These are phyloP conservation scores for Drosophila varians DNA, from an alignment of 1,140 invertebrate genomes.

Conservation along the genomic window DNA sequence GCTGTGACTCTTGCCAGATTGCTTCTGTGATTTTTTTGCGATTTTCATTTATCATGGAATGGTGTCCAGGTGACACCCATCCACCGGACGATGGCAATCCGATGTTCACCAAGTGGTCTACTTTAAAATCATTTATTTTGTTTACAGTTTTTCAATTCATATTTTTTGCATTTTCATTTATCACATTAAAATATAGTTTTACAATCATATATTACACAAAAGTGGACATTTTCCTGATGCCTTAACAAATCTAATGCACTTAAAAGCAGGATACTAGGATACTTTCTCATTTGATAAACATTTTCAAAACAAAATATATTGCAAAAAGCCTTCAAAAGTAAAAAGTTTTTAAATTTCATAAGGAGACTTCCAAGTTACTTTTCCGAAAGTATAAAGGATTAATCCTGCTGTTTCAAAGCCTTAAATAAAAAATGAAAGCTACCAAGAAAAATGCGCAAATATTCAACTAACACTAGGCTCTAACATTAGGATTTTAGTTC, in stretches of 20 bases:
- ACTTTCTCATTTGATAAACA: neutral
- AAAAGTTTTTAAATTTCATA: too few species aligned
- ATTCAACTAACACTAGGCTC: constrained; percentile 60
- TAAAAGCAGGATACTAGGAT: constrained; percentile 16
- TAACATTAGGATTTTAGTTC: constrained; percentile 41
- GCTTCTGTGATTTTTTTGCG: constrained; percentile 4
- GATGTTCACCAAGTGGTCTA: too few species aligned
- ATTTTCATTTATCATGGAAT: constrained; percentile 10
- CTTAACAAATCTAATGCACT: constrained; percentile 63
- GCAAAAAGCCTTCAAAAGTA: too few species aligned
- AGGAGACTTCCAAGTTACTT: too few species aligned
- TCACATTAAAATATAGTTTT: constrained; percentile 78
- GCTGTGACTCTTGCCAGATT: constrained; percentile 66
- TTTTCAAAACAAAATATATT: neutral
- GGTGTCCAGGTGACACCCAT: constrained; percentile 11
- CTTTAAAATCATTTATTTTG: constrained; percentile 74
- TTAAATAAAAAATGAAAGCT: neutral
- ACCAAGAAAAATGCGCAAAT: neutral
- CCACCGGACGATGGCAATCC: too few species aligned
- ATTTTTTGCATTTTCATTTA: constrained; percentile 58
- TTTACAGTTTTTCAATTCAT: constrained; percentile 51
- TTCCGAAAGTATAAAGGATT: too few species aligned
- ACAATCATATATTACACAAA: constrained; percentile 67
- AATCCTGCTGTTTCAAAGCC: neutral
- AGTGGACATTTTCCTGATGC: constrained; percentile 29